Percentiles rank a stretch among this genome's conserved stretches.
Evolutionary conservation across 2,797 vertebrate genomes (phyloP).

Genomic region (Rhabdophis nuchalis): DNA sequence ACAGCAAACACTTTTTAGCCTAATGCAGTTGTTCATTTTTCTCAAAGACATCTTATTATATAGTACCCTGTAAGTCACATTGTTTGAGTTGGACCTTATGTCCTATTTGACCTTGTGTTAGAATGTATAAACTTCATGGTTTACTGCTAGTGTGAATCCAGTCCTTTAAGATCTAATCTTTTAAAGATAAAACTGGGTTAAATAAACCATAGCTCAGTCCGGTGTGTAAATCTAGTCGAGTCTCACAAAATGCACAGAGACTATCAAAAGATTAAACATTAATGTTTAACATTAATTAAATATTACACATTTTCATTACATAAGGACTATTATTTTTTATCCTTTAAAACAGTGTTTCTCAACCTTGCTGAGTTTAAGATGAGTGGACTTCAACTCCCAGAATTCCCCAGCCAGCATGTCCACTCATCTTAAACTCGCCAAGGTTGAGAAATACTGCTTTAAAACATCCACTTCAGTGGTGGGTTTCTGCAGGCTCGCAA

Average conservation of each 20-base stretch:
- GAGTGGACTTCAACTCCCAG: too few species aligned
- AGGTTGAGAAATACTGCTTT: too few species aligned
- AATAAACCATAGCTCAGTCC: background rate
- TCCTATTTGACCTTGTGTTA: background rate
- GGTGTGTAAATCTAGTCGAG: background rate
- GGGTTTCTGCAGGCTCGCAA: too few species aligned
- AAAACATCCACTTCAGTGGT: too few species aligned
- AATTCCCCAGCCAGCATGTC: too few species aligned
- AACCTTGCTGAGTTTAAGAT: too few species aligned
- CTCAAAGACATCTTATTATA: background rate
- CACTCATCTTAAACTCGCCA: too few species aligned
- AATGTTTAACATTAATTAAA: background rate
- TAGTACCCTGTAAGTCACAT: background rate
- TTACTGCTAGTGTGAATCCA: background rate
- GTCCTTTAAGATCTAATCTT: background rate
- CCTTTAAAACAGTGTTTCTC: background rate
- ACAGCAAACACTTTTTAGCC: background rate
- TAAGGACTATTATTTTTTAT: background rate
- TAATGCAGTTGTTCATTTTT: background rate
- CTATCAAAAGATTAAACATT: background rate
- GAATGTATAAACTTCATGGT: background rate
- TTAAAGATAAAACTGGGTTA: background rate
- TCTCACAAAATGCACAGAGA: background rate
- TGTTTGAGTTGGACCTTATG: background rate
- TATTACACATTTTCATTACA: background rate